These are phyloP conservation scores for Epinotia ramella DNA, from an alignment of 2,888 invertebrate genomes.

Conservation along the genomic window DNA sequence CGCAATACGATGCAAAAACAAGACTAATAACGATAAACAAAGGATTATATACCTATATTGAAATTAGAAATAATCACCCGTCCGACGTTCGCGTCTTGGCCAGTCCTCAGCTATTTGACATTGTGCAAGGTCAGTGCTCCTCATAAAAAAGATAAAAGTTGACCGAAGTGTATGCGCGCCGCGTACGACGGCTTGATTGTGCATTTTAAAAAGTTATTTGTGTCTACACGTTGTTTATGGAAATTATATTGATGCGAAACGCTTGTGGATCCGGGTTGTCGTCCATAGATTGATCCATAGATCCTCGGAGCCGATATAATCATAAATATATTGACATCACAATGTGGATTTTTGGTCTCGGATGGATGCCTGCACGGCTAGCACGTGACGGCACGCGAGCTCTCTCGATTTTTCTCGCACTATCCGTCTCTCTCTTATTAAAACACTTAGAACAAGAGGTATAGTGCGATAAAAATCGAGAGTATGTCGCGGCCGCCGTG, in stretches of 20 bases:
- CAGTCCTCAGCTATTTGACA: constrained; percentile 45
- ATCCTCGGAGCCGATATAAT: neutral
- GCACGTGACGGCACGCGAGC: too few species aligned
- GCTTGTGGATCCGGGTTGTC: constrained; percentile 21
- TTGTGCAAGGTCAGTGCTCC: constrained; percentile 48
- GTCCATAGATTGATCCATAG: constrained; percentile 9
- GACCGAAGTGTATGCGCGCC: constrained; percentile 29
- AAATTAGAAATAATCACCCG: constrained; percentile 17
- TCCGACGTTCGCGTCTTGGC: constrained; percentile 2
- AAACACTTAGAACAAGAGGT: too few species aligned
- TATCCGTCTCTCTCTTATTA: too few species aligned
- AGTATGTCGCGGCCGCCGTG: too few species aligned
- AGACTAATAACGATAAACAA: neutral
- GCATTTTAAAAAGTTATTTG: constrained; percentile 41
- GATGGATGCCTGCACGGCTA: too few species aligned
- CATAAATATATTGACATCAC: neutral
- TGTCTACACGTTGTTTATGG: constrained; percentile 24
- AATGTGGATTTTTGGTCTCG: neutral
- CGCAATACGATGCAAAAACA: neutral
- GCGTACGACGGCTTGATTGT: constrained; percentile 42
- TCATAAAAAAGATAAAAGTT: constrained; percentile 37
- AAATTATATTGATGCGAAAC: constrained; percentile 22
- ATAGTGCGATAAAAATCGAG: too few species aligned
- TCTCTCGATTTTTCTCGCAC: too few species aligned
- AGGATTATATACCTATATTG: neutral